Conservation (phyloP, 2,888 invertebrate species). For the Limnephilus auricula region DNA sequence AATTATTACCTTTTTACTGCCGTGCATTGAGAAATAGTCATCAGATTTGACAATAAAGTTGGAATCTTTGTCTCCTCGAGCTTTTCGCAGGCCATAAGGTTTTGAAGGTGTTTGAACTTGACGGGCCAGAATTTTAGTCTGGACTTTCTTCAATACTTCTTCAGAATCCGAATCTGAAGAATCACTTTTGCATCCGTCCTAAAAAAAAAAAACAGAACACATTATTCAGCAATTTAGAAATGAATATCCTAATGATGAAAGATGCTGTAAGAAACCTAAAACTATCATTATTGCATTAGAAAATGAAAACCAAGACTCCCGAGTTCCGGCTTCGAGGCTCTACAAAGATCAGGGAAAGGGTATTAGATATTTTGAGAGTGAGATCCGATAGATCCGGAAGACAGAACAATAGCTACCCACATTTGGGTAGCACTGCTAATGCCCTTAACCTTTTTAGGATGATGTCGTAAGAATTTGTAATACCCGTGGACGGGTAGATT, state of each 20-base stretch:
- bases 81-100: constrained; percentile 68
- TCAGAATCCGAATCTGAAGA: constrained; percentile 46
- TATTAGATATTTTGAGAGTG: not conserved
- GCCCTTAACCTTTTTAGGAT: too few relatives aligned
- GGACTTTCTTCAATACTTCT: constrained; percentile 22
- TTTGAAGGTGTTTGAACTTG: constrained; percentile 68
- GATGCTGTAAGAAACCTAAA: not conserved
- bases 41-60: constrained; percentile 83
- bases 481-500: too few relatives aligned
- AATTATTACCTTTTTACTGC: constrained; percentile 76
- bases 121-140: constrained; percentile 21
- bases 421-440: too few relatives aligned
- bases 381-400: too few relatives aligned
- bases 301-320: too few relatives aligned
- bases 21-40: constrained; percentile 82
- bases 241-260: not conserved
- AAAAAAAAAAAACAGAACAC: not conserved
- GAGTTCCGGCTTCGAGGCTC: not conserved
- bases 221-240: not conserved
- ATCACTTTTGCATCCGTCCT: constrained; percentile 5
- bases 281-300: not conserved
- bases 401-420: too few relatives aligned
- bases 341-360: not conserved
- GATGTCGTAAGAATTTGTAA: too few relatives aligned
- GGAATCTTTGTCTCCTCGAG: constrained; percentile 69